phyloP scores from a whole-genome alignment of 2,113 vertebrate species.

The Rhinoderma darwinii region DNA sequence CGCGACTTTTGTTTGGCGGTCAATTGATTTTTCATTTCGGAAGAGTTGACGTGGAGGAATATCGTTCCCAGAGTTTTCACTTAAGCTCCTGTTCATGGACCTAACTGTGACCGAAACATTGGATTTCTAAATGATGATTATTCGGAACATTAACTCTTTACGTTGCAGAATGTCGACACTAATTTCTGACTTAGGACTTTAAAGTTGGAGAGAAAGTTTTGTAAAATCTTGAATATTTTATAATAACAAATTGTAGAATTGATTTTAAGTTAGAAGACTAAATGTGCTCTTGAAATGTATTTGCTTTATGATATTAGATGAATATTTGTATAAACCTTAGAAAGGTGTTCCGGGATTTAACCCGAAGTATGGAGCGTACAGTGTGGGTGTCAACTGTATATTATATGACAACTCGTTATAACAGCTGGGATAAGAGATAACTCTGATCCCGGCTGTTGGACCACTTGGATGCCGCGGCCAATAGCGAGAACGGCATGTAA shows the following conservation, averaged over 20 bases:
- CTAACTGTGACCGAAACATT: slow-evolving; percentile 50
- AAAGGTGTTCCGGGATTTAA: too few species aligned
- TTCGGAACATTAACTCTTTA: slow-evolving; percentile 5
- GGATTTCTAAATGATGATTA: slow-evolving; percentile 31
- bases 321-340: background rate
- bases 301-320: background rate
- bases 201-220: background rate
- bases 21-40: slow-evolving; percentile 46
- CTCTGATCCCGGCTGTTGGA: too few species aligned
- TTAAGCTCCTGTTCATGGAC: slow-evolving; percentile 18
- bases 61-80: slow-evolving; percentile 33
- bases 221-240: background rate
- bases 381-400: too few species aligned
- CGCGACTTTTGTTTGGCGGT: slow-evolving; percentile 34
- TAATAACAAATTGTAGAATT: background rate
- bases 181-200: background rate
- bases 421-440: too few species aligned
- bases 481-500: too few species aligned
- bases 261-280: background rate
- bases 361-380: too few species aligned
- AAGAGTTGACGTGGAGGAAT: background rate
- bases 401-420: too few species aligned
- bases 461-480: too few species aligned
- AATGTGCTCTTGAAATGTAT: background rate
- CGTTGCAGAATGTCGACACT: background rate